These are phyloP conservation scores for Scolopax rusticola DNA, from an alignment of 2,797 vertebrate species.

Conservation along the genomic window DNA sequence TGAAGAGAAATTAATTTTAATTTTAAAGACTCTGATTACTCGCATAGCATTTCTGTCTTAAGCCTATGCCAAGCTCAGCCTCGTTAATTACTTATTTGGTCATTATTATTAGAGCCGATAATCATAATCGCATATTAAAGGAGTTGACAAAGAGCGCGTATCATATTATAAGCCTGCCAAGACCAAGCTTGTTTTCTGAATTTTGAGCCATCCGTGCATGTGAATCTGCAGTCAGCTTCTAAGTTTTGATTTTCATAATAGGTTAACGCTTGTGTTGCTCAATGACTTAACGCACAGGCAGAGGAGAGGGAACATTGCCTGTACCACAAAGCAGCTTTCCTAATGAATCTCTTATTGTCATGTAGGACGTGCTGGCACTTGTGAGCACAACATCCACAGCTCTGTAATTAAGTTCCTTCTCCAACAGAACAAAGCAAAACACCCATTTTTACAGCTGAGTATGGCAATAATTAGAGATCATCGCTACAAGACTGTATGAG, in stretches of 20 bases:
- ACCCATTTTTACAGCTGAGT: background rate
- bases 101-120: slow-evolving; percentile 57
- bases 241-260: background rate
- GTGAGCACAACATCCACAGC: background rate
- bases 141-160: slow-evolving; percentile 3
- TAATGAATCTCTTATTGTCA: slow-evolving; percentile 9
- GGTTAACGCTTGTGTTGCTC: background rate
- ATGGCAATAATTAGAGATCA: background rate
- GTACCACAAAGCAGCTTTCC: background rate
- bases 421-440: background rate
- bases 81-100: slow-evolving; percentile 55
- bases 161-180: slow-evolving; percentile 48
- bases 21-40: background rate
- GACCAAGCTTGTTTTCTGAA: slow-evolving; percentile 17
- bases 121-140: slow-evolving; percentile 54
- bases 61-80: slow-evolving; percentile 12
- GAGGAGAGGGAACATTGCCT: background rate
- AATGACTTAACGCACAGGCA: background rate
- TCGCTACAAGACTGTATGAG: accelerated
- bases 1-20: background rate
- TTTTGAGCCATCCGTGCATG: slow-evolving; percentile 43
- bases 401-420: slow-evolving; percentile 28
- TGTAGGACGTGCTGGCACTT: background rate
- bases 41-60: background rate
- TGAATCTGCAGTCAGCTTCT: background rate